Base-by-base conservation (phyloP, 2,888 invertebrate species). In the Ypsolopha scabrella region DNA sequence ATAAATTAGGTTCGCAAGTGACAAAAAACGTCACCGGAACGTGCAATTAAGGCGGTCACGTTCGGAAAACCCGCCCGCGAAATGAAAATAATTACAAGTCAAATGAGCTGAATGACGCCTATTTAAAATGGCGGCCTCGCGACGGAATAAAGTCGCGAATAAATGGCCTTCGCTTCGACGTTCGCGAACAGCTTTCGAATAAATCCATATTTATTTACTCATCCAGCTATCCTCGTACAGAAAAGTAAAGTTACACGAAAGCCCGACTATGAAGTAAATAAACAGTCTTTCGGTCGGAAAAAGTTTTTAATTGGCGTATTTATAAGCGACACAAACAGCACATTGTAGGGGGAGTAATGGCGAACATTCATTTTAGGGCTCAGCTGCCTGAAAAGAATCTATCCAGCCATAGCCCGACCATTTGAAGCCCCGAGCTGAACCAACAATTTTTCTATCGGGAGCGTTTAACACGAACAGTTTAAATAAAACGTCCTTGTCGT, bases 21-120 rank as follows among this genome's bases (percentile, higher is more conserved):
- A 70, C 70, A 70, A 75, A 73, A 73, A 72, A 68, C 58, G 57
- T 61, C 60, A 58, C 54, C 53, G 55, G 54, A 60, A 59, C 58
- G 56, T 41, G 48, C 41, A 43, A 45, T 51, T 51, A 44, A 11
- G 38, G 55, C 55, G 56, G 62, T 64, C 67, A 68, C 70, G 66
- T 70, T 70, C 65, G 10, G 62, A 60, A 68, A 75, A 70, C 70
- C 64, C 67, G 67, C 70, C 63, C 62, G 63, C 59, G 67, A 67
- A 76, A 75, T 68, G 71, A 71, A 75, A 80, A 78, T 80, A 76
- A 80, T 78, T 76, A 75, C 69, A 71, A 63, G 75, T 75, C 76
- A 78, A 78, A 77, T 75, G 74, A 73, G 70, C 72, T 72, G 72
- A 72, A 75, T 70, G 80, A 77, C 70, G 72, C 69, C 70, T 72